Base-by-base conservation (phyloP, 92 coral and sea anemone genomes). In the Porites cylindrica region DNA sequence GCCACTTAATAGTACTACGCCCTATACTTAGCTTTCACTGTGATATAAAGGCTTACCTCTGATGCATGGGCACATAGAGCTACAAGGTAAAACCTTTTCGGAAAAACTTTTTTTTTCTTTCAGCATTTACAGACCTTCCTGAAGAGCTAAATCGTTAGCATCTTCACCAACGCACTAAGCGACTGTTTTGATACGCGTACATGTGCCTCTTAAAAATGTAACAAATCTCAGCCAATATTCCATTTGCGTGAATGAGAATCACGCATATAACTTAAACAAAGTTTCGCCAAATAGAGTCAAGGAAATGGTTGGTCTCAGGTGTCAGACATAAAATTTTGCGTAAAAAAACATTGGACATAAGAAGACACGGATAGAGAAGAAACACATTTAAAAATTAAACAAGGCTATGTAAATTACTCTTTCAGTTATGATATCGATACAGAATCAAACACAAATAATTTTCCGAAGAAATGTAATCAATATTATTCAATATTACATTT, bases 251-350 rank as follows among this genome's bases (percentile, higher is more conserved):
- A 51, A 79, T 7, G 68, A 51, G 51, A 51, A n/a, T 68, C 17
- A 53, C 12, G 6, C 23, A 56, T 81, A 56, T 10, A 56, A 56
- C 10, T 14, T 38, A 17, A 54, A 32, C 72, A 52, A 20, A 21
- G 52, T 72, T 80, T 20, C 63, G 84, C 85, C 76, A 10, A 38
- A 38, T n/a, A 26, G 29, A 54, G 85, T 81, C 83, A 38, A n/a
- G 61, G 83, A 20, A 53, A 76, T 21, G 65, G 71, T 53, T 26
- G 2, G 72, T 65, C 65, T 79, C 73, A 71, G 73, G 83, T 62
- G 83, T 72, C 72, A 17, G 67, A 77, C 69, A 14, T 24, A 7
- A 59, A 59, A 59, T 32, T 24, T 59, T 68, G 59, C 38, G 72
- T n/a, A n/a, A n/a, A 62, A 76, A 82, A 70, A 82, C 59, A 24